A percentile compares a stretch with the other conserved stretches of the same genome.
Evolutionary conservation across 2,888 invertebrate species (phyloP).

Genomic region (Campaea margaritaria): DNA sequence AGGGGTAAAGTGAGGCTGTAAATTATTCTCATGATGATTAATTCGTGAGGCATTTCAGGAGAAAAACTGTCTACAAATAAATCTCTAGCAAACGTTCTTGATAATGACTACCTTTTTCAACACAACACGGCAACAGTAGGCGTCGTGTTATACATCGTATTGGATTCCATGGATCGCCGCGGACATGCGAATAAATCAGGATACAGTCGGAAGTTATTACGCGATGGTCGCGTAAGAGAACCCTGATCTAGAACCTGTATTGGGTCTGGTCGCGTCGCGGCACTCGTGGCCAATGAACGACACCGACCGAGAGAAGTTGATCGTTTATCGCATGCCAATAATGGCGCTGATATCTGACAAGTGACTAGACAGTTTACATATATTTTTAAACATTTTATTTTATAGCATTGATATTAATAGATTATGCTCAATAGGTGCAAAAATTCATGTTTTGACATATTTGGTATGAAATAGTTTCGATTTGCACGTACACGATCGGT

Average conservation of each 20-base stretch:
- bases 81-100: too few relatives aligned
- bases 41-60: too few relatives aligned
- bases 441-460: too few relatives aligned
- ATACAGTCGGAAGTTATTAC: slow-evolving; percentile 67
- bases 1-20: too few relatives aligned
- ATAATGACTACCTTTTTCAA: too few relatives aligned
- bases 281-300: slow-evolving; percentile 68
- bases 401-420: too few relatives aligned
- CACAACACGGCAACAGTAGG: background rate
- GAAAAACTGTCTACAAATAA: too few relatives aligned
- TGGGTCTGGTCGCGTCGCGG: slow-evolving; percentile 69
- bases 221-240: slow-evolving; percentile 59
- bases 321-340: slow-evolving; percentile 39
- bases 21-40: too few relatives aligned
- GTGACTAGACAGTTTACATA: too few relatives aligned
- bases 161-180: slow-evolving; percentile 42
- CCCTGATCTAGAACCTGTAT: slow-evolving; percentile 55
- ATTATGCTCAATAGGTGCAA: too few relatives aligned
- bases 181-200: slow-evolving; percentile 55
- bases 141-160: slow-evolving; percentile 3
- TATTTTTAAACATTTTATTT: too few relatives aligned
- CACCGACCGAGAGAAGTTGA: slow-evolving; percentile 51
- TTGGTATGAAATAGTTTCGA: background rate
- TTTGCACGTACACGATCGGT: slow-evolving; percentile 4
- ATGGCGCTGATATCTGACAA: too few relatives aligned